These are phyloP conservation scores for Sinohyriopsis cumingii DNA, from an alignment of 2,888 invertebrate species.

Conservation along the genomic window DNA sequence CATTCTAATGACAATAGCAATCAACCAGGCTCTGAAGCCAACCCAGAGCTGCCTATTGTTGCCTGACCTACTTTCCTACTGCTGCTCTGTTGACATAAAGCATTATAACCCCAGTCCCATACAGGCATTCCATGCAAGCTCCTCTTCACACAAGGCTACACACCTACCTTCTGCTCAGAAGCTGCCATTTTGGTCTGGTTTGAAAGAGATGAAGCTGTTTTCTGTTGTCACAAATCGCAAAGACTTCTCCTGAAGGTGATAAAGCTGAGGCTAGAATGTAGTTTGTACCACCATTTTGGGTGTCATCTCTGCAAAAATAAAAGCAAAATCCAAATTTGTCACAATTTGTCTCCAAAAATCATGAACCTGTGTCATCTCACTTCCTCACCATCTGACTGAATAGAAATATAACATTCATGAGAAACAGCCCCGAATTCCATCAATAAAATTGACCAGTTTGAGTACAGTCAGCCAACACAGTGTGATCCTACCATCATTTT, in stretches of 20 bases:
- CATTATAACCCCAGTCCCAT: no score
- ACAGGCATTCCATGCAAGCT: no score
- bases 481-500: conserved; percentile 40
- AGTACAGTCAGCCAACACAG: conserved; percentile 31
- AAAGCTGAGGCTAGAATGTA: conserved; percentile 50
- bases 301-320: conserved; percentile 25
- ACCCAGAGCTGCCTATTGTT: no score
- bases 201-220: conserved; percentile 60
- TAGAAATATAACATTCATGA: conserved; percentile 5
- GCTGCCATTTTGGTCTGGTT: conserved; percentile 24
- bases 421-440: conserved; percentile 30
- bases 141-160: background rate
- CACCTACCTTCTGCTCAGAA: conserved; percentile 40
- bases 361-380: conserved; percentile 3
- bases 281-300: conserved; percentile 24
- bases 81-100: no score
- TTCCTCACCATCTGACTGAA: conserved; percentile 3
- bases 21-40: no score
- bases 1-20: no score
- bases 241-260: conserved; percentile 52
- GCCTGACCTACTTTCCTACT: no score
- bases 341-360: background rate
- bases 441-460: conserved; percentile 60
- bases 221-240: conserved; percentile 60
- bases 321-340: conserved; percentile 9